Evolutionary conservation across 2,888 invertebrate species (phyloP).

Genomic region (Xestia sexstrigata): DNA sequence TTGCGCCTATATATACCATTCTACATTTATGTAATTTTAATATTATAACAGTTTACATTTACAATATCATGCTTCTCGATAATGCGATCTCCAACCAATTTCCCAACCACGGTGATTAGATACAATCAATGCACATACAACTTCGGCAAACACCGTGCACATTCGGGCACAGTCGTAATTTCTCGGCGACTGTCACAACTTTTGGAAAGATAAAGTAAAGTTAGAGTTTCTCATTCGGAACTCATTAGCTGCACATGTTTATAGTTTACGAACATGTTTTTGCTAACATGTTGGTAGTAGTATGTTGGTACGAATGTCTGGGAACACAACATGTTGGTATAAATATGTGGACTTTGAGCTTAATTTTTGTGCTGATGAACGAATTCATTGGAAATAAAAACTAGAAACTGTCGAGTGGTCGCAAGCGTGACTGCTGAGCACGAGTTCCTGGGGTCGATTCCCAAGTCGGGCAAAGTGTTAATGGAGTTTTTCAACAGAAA

Average conservation of each 20-base stretch:
- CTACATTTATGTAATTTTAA: no score
- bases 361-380: conserved; percentile 11
- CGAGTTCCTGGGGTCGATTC: no score
- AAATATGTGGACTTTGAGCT: background rate
- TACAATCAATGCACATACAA: conserved; percentile 38
- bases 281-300: conserved; percentile 12
- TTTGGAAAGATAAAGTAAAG: conserved; percentile 50
- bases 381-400: background rate
- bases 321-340: background rate
- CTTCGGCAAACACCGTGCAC: conserved; percentile 23
- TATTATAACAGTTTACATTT: background rate
- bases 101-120: conserved; percentile 19
- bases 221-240: conserved; percentile 49
- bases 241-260: conserved; percentile 59
- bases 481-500: accelerated
- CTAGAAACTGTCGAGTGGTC: no score
- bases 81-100: conserved; percentile 8
- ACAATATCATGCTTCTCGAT: background rate
- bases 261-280: conserved; percentile 37
- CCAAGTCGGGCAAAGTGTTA: no score
- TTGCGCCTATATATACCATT: no score
- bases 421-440: no score
- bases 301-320: background rate
- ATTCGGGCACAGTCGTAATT: conserved; percentile 50
- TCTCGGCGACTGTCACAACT: conserved; percentile 48